Evolutionary conservation across 2,888 invertebrate species (phyloP), one percentile per base, ranked within the genome.

Genomic region (Lasius fuliginosus): DNA sequence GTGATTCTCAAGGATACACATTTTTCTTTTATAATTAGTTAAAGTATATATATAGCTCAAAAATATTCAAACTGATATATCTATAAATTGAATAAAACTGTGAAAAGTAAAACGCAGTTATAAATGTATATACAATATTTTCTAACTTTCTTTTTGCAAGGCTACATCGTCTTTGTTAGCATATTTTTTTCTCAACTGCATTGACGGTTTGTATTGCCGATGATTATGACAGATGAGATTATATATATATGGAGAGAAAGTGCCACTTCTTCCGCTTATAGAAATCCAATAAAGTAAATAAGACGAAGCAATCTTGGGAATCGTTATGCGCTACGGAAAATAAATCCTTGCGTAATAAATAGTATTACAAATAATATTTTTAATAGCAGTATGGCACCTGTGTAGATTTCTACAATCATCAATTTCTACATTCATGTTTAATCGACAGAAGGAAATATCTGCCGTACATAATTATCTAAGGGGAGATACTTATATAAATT

Each of bases 281-380:
- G 75, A 75, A 75, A 58, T 75, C 46, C 33, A 75, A 65, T 75
- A 75, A 75, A 75, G 64, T 64, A 75, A 75, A 64, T 64, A 75
- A 74, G 75, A 65, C 65, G 36, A 76, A 12, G 75, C 65, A 76
- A 76, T 49, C 64, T 12, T 12, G 15, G 33, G 23, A 4, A 9
- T 64, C 75, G 15, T 64, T 74, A 60, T n/a, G n/a, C 15, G 15
- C 27, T 12, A 15, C 9, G 9, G 65, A 65, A 65, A 76, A 76
- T 49, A 49, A 65, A 65, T 49, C 18, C 40, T 76, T 76, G 15
- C 49, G 12, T 76, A 76, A 65, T 64, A 65, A 58, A 75, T 75
- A 58, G 62, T 75, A 49, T 75, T 49, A 49, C 11, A 46, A 75
- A 46, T 46, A 36, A 5, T 3, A 11, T 9, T 23, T 53, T 65